These are phyloP conservation scores for Adelges cooleyi DNA, from an alignment of 1,140 invertebrate genomes.

Conservation along the genomic window DNA sequence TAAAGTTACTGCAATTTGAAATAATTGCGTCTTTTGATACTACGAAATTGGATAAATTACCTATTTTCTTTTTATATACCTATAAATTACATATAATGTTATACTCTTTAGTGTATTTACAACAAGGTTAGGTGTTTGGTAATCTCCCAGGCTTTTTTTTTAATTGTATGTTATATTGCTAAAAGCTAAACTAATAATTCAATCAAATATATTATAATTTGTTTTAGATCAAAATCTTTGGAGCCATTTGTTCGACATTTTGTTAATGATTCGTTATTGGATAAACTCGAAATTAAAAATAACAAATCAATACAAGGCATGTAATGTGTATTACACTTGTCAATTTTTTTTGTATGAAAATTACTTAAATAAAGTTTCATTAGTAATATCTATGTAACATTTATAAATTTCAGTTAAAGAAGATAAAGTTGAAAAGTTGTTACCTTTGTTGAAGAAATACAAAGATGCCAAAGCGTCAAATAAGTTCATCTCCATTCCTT, in stretches of 20 bases:
- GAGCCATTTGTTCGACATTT: slow-evolving; percentile 85
- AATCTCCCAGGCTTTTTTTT: too few relatives aligned
- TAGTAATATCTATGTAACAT: background rate
- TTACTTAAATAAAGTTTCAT: background rate
- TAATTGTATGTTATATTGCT: too few relatives aligned
- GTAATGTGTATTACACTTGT: background rate
- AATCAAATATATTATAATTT: too few relatives aligned
- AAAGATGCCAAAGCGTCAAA: slow-evolving; percentile 51
- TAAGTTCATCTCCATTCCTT: slow-evolving; percentile 60
- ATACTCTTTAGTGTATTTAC: too few relatives aligned
- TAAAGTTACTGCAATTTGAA: too few relatives aligned
- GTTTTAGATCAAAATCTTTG: slow-evolving; percentile 58
- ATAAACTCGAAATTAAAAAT: slow-evolving; percentile 55
- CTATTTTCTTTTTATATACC: too few relatives aligned
- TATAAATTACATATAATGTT: too few relatives aligned
- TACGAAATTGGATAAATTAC: too few relatives aligned
- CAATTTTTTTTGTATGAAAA: background rate
- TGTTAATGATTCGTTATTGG: slow-evolving; percentile 61
- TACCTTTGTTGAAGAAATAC: slow-evolving; percentile 57
- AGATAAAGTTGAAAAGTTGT: slow-evolving; percentile 54
- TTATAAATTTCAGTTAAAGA: slow-evolving; percentile 47
- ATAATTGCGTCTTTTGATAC: too few relatives aligned
- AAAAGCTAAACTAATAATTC: too few relatives aligned
- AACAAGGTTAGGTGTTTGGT: too few relatives aligned
- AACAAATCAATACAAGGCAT: slow-evolving; percentile 10